Evolutionary conservation across 2,888 invertebrate species (phyloP).

Genomic region (Philereme transversata): DNA sequence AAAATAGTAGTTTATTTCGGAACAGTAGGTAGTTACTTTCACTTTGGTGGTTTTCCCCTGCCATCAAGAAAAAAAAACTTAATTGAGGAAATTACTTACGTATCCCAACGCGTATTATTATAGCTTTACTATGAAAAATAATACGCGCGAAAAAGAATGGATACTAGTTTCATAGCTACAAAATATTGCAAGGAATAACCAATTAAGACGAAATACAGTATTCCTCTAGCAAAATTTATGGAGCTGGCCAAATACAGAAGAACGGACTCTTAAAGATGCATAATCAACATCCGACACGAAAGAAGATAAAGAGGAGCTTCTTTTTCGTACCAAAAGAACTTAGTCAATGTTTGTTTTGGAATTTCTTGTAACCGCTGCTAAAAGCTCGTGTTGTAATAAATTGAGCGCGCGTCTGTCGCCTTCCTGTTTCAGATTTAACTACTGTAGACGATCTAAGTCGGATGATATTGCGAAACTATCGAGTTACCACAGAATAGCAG

Average conservation of each 20-base stretch:
- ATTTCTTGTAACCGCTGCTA: slow-evolving; percentile 8
- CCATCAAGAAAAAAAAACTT: no score
- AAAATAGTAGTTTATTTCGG: slow-evolving; percentile 1
- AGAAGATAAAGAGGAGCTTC: neutral
- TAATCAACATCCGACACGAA: no score
- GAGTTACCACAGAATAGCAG: slow-evolving; percentile 34
- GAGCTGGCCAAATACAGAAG: no score
- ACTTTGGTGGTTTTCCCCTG: no score
- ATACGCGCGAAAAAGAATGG: neutral
- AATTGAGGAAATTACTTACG: no score
- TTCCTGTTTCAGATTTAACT: slow-evolving; percentile 40
- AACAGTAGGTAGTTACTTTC: no score
- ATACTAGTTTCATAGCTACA: neutral
- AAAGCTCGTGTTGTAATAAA: slow-evolving; percentile 32
- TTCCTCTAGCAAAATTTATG: no score
- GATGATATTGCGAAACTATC: slow-evolving; percentile 65
- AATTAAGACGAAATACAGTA: neutral
- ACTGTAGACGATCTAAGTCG: slow-evolving; percentile 48
- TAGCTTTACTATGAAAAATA: no score
- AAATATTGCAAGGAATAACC: neutral
- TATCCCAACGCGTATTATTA: no score
- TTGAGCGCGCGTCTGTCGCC: slow-evolving; percentile 33
- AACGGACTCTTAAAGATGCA: no score
- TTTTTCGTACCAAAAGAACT: neutral
- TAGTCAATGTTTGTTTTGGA: neutral